Conservation (phyloP, 2,113 vertebrate genomes). For the Micromys minutus region DNA sequence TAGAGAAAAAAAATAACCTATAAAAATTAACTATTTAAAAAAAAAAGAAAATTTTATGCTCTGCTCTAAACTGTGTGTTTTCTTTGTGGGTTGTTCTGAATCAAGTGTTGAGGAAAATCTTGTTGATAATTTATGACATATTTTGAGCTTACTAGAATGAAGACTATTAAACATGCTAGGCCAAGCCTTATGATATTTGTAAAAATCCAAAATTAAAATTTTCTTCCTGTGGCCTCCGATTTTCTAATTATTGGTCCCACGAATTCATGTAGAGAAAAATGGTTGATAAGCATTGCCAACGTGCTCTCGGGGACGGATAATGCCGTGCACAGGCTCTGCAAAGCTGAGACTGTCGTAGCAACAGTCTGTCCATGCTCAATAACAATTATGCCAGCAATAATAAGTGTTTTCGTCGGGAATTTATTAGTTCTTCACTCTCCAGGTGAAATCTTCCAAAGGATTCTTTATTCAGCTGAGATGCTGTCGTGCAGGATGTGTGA, state of each 20-base stretch:
- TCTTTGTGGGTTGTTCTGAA: not conserved
- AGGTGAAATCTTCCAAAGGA: slow-evolving; percentile 60
- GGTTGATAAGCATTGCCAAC: not conserved
- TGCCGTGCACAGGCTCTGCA: not conserved
- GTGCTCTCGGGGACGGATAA: not conserved
- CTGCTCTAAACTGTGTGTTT: not conserved
- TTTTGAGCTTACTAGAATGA: slow-evolving; percentile 28
- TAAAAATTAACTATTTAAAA: too few species aligned
- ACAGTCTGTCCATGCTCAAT: slow-evolving; percentile 34
- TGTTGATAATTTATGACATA: slow-evolving; percentile 26
- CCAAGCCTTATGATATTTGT: not conserved
- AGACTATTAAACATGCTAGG: not conserved
- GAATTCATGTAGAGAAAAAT: slow-evolving; percentile 42
- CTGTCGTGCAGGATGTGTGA: slow-evolving; percentile 69
- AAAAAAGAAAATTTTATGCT: not conserved
- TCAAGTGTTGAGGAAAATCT: slow-evolving; percentile 6
- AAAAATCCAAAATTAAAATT: slow-evolving; percentile 50
- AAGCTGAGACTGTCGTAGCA: not conserved
- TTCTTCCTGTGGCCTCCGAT: slow-evolving; percentile 28
- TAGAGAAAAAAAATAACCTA: too few species aligned
- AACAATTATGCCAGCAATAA: slow-evolving; percentile 50
- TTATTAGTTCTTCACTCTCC: slow-evolving; percentile 55
- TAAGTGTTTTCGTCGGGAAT: slow-evolving; percentile 61
- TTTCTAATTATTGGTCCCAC: slow-evolving; percentile 17
- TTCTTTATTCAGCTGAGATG: slow-evolving; percentile 70